Conservation (phyloP, 2,113 vertebrate species). For the Phocoena phocoena region DNA sequence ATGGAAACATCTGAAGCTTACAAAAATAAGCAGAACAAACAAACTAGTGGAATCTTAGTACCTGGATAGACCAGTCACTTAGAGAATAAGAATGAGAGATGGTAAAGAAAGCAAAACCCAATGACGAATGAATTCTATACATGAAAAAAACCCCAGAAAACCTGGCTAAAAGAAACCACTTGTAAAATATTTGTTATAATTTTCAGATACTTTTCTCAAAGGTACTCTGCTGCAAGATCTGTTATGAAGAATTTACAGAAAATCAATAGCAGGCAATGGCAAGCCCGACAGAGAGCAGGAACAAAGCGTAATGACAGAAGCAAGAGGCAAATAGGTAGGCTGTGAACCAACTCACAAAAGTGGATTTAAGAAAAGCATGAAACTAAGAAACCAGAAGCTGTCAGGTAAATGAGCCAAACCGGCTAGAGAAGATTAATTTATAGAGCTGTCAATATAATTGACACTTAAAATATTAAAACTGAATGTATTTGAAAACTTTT, state of each 20-base stretch:
- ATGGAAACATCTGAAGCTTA: background rate
- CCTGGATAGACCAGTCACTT: background rate
- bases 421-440: slow-evolving; percentile 14
- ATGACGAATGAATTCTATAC: background rate
- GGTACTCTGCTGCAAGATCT: background rate
- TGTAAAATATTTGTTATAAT: background rate
- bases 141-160: background rate
- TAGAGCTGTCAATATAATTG: background rate
- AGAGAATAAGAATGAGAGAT: background rate
- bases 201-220: slow-evolving; percentile 31
- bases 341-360: background rate
- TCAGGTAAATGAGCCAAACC: slow-evolving; percentile 14
- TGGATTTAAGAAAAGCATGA: background rate
- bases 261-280: slow-evolving; percentile 37
- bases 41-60: background rate
- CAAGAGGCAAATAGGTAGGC: background rate
- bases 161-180: background rate
- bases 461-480: slow-evolving; percentile 6
- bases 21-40: background rate
- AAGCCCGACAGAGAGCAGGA: background rate
- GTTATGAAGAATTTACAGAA: background rate
- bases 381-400: background rate
- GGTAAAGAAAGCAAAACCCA: background rate
- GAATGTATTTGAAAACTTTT: slow-evolving; percentile 28
- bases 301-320: background rate